Evolutionary conservation across 1,140 invertebrate genomes (phyloP), one percentile per base, ranked within the genome.

Genomic region (Hypsibius dujardini): DNA sequence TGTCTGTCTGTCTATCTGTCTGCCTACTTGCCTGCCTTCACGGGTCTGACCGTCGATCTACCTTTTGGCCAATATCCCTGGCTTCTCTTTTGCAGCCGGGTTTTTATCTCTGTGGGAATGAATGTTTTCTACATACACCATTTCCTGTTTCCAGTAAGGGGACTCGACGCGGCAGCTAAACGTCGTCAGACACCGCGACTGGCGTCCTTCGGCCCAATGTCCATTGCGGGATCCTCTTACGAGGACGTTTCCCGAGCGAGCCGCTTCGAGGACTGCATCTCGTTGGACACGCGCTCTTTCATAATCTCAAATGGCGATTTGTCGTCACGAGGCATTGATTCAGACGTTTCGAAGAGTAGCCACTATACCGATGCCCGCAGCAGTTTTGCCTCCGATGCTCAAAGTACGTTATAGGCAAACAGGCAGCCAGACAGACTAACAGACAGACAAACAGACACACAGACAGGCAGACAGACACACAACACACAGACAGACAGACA

Each of bases 161-260:
- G 28, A 67, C 42, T 67, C 3, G 62, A 67, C 12, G 62, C 12
- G 3, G 62, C 50, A 0, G 50, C 50, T 12, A 7, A 56, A n/a
- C 50, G 50, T 56, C 50, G 50, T 28, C 50, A 7, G 7, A 42
- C 45, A 3, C 62, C 62, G 42, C 62, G 62, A 7, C 0, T 67
- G 12, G 62, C 62, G 12, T 67, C 62, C 62, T 67, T 67, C 42
- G 62, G 62, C 3, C 62, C 62, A 12, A 67, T 67, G 62, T 67
- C 62, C 12, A 42, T 67, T 15, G 62, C 62, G 0, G 62, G 62
- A 12, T 67, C 62, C 3, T 67, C 62, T 7, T 67, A 67, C 42
- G 7, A 67, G 12, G 12, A 12, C 42, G 42, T 15, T 56, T 56
- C 7, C 42, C 12, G 3, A 0, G 3, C 12, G 62, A 42, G 45